Evolutionary conservation across 2,113 vertebrate genomes (phyloP), one percentile per base, ranked within the genome.

Genomic region (Charadrius vociferus): DNA sequence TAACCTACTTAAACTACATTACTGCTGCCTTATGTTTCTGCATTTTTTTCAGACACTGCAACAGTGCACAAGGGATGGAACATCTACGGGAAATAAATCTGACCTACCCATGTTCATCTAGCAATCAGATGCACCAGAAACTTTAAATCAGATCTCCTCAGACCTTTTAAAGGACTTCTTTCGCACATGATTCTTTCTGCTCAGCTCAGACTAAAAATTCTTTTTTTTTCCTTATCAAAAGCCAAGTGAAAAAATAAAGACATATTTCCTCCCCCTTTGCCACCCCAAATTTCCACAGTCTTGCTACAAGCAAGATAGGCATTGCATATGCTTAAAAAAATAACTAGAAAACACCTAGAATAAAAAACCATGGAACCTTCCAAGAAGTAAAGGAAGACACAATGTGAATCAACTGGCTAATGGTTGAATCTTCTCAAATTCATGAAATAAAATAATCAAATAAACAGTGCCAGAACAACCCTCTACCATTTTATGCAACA

Each of bases 1-100:
- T 96, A 96, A 97, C 93, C 95, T 96, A 96, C 55, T 93, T 96
- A 92, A 92, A 83, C 59, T 71, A 85, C 53, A 75, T 39, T 84
- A 83, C 32, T 92, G 34, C 39, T 88, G 53, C 71, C 71, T 83
- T 70, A 26, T 73, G 78, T 90, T 88, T 37, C 62, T 88, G 49
- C 27, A 70, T 34, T 7, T 13, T 41, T 45, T 50, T 34, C 86
- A 80, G 78, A 87, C 88, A 86, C 77, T 30, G 29, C 81, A 94
- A 87, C 41, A 47, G 21, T 32, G 15, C 22, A 70, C 80, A 56
- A 90, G 73, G 80, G 45, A 70, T 14, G 6, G 19, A 85, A 13
- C 67, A 70, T 14, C 30, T 53, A 49, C 17, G 86, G 37, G 41
- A 94, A 93, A 81, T 43, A 77, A 59, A 72, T 65, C 50, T 52